Evolutionary conservation across 2,888 invertebrate genomes (phyloP).

Genomic region (Tethea ocularis): DNA sequence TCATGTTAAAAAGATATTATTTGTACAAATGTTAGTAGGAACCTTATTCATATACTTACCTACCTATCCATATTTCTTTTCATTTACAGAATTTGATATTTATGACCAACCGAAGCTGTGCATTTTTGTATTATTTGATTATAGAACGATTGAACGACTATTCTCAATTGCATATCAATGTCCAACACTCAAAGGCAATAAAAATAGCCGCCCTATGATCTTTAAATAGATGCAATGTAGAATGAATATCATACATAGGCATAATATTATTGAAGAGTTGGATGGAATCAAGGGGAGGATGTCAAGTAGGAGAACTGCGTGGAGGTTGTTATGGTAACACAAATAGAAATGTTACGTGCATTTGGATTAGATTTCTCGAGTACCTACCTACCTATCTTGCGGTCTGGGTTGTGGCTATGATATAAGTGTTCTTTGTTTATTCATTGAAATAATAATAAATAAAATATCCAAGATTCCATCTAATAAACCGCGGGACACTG

Average conservation of each 20-base stretch:
- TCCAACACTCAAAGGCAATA: neutral
- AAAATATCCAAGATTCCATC: no score
- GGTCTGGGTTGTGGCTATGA: constrained; percentile 34
- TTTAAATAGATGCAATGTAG: constrained; percentile 4
- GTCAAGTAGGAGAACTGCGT: constrained; percentile 3
- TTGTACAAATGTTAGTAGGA: no score
- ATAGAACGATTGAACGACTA: neutral
- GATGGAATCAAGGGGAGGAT: neutral
- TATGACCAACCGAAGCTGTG: no score
- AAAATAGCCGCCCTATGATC: neutral
- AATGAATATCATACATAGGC: no score
- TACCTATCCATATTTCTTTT: no score
- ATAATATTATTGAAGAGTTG: neutral
- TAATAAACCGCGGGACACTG: no score
- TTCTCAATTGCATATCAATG: constrained; percentile 8
- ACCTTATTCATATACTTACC: no score
- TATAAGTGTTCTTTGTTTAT: constrained; percentile 11
- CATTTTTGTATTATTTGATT: neutral
- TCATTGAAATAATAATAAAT: neutral
- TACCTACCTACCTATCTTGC: constrained; percentile 23
- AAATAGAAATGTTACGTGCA: constrained; percentile 42
- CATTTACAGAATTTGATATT: no score
- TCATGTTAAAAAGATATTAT: no score
- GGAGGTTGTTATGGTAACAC: constrained; percentile 13
- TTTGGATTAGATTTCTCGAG: constrained; percentile 43